These are phyloP conservation scores for Percina caprodes DNA, from an alignment of 2,113 vertebrate species.

Conservation along the genomic window DNA sequence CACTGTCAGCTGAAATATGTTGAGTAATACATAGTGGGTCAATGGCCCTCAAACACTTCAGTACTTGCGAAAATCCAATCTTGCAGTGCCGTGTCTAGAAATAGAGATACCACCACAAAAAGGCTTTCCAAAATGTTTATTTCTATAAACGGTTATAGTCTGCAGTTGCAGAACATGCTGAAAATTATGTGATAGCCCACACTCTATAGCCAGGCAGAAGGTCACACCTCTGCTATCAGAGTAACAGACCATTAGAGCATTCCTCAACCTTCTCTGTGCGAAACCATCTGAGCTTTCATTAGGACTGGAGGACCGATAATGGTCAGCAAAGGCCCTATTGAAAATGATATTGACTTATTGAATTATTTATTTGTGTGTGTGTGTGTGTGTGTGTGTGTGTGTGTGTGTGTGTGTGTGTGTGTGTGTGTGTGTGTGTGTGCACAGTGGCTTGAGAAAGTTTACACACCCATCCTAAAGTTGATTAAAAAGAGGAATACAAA, in stretches of 20 bases:
- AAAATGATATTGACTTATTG: no score
- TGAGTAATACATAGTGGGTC: conserved; percentile 42
- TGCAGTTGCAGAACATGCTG: conserved; percentile 43
- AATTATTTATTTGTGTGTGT: no score
- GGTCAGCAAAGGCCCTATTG: no score
- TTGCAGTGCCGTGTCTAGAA: conserved; percentile 27
- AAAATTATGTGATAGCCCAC: conserved; percentile 54
- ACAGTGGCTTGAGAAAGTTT: no score
- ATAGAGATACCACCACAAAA: conserved; percentile 33
- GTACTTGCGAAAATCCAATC: conserved; percentile 38
- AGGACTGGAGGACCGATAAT: no score
- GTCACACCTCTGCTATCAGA: conserved; percentile 56
- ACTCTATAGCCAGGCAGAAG: conserved; percentile 47
- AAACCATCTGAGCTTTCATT: conserved; percentile 24
- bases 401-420: no score
- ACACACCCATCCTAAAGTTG: no score
- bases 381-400: no score
- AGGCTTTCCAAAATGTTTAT: conserved; percentile 38
- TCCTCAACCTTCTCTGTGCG: conserved; percentile 6
- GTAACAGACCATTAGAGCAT: conserved; percentile 35
- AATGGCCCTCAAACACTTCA: conserved; percentile 32
- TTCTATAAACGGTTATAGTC: conserved; percentile 30
- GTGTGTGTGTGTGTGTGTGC: no score
- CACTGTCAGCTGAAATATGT: conserved; percentile 22
- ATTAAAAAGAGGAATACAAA: no score